These are phyloP conservation scores for Chlamydotis undulata DNA, from an alignment of 2,113 vertebrate genomes.

Conservation along the genomic window DNA sequence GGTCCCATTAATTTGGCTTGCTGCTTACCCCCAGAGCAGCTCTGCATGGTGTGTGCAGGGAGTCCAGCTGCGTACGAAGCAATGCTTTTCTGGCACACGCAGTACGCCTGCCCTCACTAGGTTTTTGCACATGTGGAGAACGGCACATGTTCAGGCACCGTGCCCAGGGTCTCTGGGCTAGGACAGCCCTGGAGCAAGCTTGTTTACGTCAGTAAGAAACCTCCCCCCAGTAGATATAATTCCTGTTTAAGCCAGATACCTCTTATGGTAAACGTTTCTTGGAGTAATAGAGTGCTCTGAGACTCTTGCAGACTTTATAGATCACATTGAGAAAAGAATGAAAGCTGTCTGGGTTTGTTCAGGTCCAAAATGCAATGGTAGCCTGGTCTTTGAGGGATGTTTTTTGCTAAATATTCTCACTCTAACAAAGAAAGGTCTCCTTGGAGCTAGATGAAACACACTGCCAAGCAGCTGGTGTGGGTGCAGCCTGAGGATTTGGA, in stretches of 20 bases:
- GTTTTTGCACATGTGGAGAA: background rate
- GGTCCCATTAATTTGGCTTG: background rate
- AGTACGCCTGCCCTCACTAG: background rate
- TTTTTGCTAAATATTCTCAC: background rate
- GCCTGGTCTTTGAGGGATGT: background rate
- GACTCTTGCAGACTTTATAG: background rate
- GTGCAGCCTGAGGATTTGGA: background rate
- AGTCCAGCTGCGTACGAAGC: background rate
- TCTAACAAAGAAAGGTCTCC: background rate
- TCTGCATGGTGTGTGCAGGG: background rate
- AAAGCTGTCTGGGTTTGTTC: background rate
- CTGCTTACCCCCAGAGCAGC: background rate
- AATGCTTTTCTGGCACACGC: fast-evolving
- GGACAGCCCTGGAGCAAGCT: background rate
- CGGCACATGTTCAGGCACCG: fast-evolving
- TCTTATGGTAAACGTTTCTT: background rate
- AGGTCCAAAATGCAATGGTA: background rate
- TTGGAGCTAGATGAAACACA: background rate
- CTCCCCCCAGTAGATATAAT: too few relatives aligned
- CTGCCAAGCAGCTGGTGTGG: background rate
- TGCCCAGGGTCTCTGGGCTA: background rate
- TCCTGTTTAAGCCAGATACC: background rate
- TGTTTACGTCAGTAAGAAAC: background rate
- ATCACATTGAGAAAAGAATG: background rate
- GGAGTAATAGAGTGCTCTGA: background rate